Evolutionary conservation across 1,140 invertebrate species (phyloP).

Genomic region (Drosophila tani): DNA sequence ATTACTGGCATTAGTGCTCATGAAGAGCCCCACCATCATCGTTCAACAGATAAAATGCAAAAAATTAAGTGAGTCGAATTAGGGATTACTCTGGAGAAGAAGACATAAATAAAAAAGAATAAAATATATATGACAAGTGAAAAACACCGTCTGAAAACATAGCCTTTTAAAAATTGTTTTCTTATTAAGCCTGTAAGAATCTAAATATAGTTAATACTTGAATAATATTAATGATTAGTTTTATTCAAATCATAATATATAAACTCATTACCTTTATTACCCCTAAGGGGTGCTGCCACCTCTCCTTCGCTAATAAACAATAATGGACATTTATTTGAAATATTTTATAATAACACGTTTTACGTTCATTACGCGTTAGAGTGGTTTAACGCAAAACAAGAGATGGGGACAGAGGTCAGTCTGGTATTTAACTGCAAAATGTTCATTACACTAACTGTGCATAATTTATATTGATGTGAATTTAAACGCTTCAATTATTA

Average conservation of each 20-base stretch:
- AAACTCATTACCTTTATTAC: neutral
- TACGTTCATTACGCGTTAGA: neutral
- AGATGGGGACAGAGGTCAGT: neutral
- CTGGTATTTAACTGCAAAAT: conserved; percentile 18
- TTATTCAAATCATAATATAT: neutral
- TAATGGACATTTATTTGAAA: conserved; percentile 14
- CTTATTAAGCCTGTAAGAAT: neutral
- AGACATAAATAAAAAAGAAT: no score
- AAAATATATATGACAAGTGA: no score
- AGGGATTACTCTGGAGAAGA: neutral
- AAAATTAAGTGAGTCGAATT: neutral
- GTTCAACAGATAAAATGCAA: neutral
- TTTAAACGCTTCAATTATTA: conserved; percentile 57
- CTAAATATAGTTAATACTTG: neutral
- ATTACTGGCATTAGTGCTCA: conserved; percentile 26
- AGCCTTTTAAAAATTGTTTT: no score
- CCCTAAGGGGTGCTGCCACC: neutral
- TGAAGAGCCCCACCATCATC: conserved; percentile 2
- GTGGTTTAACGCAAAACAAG: neutral
- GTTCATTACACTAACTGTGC: conserved; percentile 33
- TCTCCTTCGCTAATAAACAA: conserved; percentile 1
- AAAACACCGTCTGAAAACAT: no score
- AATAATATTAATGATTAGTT: neutral
- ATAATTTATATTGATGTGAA: conserved; percentile 60
- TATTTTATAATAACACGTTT: conserved; percentile 19